Evolutionary conservation across 2,888 invertebrate species (phyloP).

Genomic region (Drosophila infuscata): DNA sequence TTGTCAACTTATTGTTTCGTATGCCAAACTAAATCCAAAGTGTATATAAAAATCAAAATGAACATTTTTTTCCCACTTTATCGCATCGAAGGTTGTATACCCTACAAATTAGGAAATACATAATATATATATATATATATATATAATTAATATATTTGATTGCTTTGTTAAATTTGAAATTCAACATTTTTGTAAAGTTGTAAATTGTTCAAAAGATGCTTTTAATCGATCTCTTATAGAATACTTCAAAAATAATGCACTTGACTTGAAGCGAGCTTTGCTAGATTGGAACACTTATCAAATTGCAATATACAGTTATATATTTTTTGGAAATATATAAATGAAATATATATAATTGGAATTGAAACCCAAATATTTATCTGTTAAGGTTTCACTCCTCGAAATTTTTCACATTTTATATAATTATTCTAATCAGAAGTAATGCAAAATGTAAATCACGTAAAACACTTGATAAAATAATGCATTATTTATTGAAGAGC

Average conservation of each 20-base stretch:
- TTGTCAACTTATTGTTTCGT: constrained; percentile 65
- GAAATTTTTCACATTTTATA: not conserved
- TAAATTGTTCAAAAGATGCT: not conserved
- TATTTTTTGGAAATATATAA: not conserved
- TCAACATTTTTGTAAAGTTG: not conserved
- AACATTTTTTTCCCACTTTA: not conserved
- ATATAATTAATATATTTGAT: not conserved
- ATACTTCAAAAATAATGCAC: not conserved
- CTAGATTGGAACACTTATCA: not conserved
- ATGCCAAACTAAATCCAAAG: constrained; percentile 47
- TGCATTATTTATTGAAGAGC: not conserved
- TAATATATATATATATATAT: too few species aligned
- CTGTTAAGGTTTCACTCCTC: not conserved
- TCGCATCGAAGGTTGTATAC: not conserved
- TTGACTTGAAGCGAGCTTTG: too few species aligned
- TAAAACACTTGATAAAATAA: not conserved
- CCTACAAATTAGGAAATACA: not conserved
- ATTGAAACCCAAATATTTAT: not conserved
- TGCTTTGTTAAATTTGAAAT: not conserved
- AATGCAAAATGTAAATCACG: not conserved
- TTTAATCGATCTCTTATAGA: not conserved
- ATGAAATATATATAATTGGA: too few species aligned
- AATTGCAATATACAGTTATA: not conserved
- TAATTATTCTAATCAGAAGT: not conserved
- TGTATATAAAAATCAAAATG: constrained; percentile 38